Evolutionary conservation across 2,888 invertebrate species (phyloP), one percentile per base, ranked within the genome.

Genomic region (Brachyopa scutellaris): DNA sequence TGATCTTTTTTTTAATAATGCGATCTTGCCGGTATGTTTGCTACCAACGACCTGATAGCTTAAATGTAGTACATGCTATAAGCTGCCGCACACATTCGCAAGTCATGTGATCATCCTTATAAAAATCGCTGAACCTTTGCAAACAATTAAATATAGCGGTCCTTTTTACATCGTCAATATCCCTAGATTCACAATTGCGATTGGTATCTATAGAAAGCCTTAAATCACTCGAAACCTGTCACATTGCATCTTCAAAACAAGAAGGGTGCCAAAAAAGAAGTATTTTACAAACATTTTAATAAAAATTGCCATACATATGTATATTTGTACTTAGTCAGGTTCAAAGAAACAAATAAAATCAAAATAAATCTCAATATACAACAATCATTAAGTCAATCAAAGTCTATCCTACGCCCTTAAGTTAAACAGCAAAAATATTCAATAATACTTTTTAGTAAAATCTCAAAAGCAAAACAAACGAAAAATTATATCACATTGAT

Each of bases 321-420:
- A 26, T 5, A 26, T 6, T 26, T 67, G 40, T 51, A 67, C 49
- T 51, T 36, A 31, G 59, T 76, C 59, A 76, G 57, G 42, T 61
- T 59, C 51, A 59, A 38, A 26, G 6, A 67, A 59, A 59, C 23
- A 42, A 74, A 51, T 36, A 66, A 2, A 59, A 26, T 17, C 8
- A 40, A 49, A 57, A 33, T 11, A 66, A 66, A 59, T 42, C 49
- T 67, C 42, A 67, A 36, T 76, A 69, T 11, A 38, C 76, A 69
- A 76, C 76, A 76, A 76, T 67, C 76, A 76, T 69, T 61, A 69
- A 76, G 76, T 69, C 76, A 77, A 77, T 77, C 76, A 77, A 55
- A 51, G 36, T 38, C 38, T 29, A 62, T 9, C 21, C 13, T 59
- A 17, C 21, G 21, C 31, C 33, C 29, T 26, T 40, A 31, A 11